Base-by-base conservation (phyloP, 2,888 invertebrate species). In the Metalampra italica region DNA sequence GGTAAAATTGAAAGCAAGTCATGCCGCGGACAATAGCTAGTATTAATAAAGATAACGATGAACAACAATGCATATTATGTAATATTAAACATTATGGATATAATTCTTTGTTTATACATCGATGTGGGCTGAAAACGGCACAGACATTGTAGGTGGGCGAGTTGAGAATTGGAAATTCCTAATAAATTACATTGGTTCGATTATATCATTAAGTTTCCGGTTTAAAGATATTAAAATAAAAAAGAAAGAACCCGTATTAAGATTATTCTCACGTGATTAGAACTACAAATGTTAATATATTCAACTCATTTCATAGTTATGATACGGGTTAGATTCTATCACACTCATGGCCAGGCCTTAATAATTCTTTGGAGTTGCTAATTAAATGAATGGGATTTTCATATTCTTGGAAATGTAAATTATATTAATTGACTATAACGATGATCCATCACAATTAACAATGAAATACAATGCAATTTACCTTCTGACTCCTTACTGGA, bases 111-210 rank as follows among this genome's bases (percentile, higher is more conserved):
- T 34, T 34, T 22, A 22, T n/a, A 36, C 32, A 8, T 36, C 11
- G 14, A 39, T 13, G 39, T 39, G 14, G 39, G 39, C 39, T 9
- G 39, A 14, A 14, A 39, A 39, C 39, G 9, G 39, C 9, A 39
- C 13, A 39, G 12, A 39, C 15, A 2, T 15, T 14, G 5, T 40
- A 55, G 50, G 50, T 64, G 60, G 64, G 63, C 64, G 70, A 68
- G n/a, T n/a, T n/a, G 3, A 36, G 11, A 36, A 64, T 63, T 66
- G 73, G 75, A 73, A 71, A 73, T 71, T 68, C 68, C 65, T 60
- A 68, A 66, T 69, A 63, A 61, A 63, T 58, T 56, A 44, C 57
- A 51, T 46, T 52, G 43, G 43, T 37, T 34, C 39, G 54, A 63
- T 63, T 64, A 61, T 56, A 71, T 74, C 62, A 55, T 57, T 66